Evolutionary conservation across 2,797 vertebrate species (phyloP).

Genomic region (Ficedula albicollis): DNA sequence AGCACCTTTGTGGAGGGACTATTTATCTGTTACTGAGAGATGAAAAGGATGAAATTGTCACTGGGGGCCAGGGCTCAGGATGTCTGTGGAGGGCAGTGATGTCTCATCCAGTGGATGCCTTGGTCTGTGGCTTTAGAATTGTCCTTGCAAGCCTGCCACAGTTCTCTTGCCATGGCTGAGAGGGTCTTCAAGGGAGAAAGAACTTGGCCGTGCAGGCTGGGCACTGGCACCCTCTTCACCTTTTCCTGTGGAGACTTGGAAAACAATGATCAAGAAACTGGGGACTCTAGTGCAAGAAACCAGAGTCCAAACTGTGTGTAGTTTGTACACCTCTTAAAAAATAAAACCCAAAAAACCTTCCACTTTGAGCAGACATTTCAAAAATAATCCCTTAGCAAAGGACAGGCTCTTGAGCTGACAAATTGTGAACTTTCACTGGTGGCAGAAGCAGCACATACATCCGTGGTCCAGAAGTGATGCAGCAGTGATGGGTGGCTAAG

Average conservation of each 20-base stretch:
- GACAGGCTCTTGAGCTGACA: neutral
- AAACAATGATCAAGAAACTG: fast-evolving
- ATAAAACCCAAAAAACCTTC: neutral
- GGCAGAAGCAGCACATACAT: neutral
- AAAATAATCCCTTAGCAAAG: neutral
- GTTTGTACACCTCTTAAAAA: neutral
- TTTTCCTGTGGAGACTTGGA: neutral
- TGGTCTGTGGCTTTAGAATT: neutral
- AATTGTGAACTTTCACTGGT: neutral
- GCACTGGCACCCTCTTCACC: neutral
- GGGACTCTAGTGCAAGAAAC: neutral
- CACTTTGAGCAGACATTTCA: neutral
- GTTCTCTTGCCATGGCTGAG: neutral
- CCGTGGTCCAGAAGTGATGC: neutral
- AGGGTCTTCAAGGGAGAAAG: neutral
- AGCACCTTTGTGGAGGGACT: neutral
- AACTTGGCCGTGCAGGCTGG: fast-evolving
- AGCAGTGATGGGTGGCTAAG: neutral
- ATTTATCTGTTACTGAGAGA: neutral
- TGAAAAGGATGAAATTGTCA: neutral
- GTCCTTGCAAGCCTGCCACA: neutral
- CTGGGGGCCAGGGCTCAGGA: neutral
- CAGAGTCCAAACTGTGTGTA: neutral
- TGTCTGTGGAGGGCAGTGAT: neutral
- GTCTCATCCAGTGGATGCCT: neutral